Evolutionary conservation across 2,113 vertebrate species (phyloP), one percentile per base, ranked within the genome.

Genomic region (Ciconia maguari): DNA sequence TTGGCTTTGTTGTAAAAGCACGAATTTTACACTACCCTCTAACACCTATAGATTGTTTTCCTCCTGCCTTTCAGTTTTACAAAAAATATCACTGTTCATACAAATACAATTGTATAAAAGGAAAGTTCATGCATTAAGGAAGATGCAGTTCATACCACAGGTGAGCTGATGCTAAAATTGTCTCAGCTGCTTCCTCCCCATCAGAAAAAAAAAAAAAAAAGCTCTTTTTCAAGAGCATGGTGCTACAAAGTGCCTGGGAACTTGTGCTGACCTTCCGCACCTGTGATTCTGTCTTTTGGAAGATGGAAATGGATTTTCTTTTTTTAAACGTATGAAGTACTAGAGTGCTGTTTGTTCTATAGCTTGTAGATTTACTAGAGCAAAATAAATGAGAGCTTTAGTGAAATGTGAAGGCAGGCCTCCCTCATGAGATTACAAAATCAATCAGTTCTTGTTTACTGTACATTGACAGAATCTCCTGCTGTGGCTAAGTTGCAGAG

Each of bases 401-500:
- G 93, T 22, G 44, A 94, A 90, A 94, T 93, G 84, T 74, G 95
- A 93, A 97, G 93, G 74, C 88, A 90, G 75, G 65, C 90, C 86
- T 96, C 42, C 76, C 98, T 96, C 68, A 17, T 48, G 96, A 96
- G 96, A 91, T 87, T 97, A 94, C 96, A 96, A 97, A 98, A 98
- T 98, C 96, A 97, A 97, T 98, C 93, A 94, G 66, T 97, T 97
- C 97, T 87, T 97, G 94, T 95, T 98, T 83, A 89, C 58, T 57
- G 90, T 51, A 72, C 90, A 94, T 66, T 6, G 19, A 96, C 72
- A 91, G 95, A 92, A 57, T 71, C 76, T 91, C 94, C 93, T 83
- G 96, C 87, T 90, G 91, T 44, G 83, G 90, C 83, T 85, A 34
- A 95, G 91, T 79, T 87, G 83, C 93, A 97, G 95, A 96, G 76